phyloP scores from a whole-genome alignment of 2,113 vertebrate genomes.

The Ictidomys tridecemlineatus region DNA sequence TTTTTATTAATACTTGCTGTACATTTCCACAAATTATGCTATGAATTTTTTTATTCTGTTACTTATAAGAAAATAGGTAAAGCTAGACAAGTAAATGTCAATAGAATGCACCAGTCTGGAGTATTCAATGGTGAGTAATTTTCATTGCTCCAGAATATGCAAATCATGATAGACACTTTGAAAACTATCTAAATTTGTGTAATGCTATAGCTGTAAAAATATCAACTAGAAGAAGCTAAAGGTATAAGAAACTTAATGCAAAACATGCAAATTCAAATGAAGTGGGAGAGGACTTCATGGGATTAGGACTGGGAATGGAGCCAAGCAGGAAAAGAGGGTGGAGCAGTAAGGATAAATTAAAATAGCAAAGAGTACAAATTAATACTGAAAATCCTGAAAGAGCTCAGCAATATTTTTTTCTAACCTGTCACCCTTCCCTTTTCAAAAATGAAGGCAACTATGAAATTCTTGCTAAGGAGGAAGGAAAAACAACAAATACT shows the following conservation, averaged over 20 bases:
- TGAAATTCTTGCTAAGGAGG: not conserved
- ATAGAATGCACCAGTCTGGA: not conserved
- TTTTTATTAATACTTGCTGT: not conserved
- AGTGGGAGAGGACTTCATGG: not conserved
- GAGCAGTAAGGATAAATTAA: not conserved
- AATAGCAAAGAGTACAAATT: not conserved
- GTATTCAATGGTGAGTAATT: not conserved
- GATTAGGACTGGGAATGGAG: not conserved
- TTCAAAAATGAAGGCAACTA: not conserved
- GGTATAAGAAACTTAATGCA: not conserved
- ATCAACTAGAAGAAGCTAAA: not conserved
- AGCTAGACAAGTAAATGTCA: not conserved
- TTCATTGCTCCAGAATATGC: not conserved
- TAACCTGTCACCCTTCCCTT: not conserved
- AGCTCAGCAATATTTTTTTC: not conserved
- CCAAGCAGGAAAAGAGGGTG: too few species aligned
- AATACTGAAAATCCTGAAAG: not conserved
- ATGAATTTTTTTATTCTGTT: constrained; percentile 10
- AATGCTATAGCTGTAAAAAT: not conserved
- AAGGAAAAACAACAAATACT: not conserved
- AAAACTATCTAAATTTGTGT: constrained; percentile 7
- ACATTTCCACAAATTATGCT: not conserved
- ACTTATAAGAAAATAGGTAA: not conserved
- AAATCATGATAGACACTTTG: not conserved
- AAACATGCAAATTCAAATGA: not conserved